phyloP scores from a whole-genome alignment of 2,113 vertebrate genomes.

The Athene noctua region DNA sequence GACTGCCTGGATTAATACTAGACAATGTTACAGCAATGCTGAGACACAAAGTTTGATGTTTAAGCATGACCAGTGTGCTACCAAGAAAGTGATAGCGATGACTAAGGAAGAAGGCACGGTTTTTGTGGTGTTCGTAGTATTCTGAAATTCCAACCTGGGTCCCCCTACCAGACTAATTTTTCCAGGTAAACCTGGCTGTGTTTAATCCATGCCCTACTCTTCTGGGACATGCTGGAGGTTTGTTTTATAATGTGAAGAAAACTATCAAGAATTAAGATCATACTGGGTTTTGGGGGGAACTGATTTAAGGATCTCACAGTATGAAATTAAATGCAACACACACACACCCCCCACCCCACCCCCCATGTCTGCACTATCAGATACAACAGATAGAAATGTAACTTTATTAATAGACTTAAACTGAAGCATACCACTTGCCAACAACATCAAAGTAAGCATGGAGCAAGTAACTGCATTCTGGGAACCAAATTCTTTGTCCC shows the following conservation, averaged over 20 bases:
- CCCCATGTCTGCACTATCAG: neutral
- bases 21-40: neutral
- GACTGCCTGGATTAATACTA: slow-evolving; percentile 16
- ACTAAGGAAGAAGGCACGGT: neutral
- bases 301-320: neutral
- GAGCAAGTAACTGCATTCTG: neutral
- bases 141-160: neutral
- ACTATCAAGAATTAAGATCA: neutral
- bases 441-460: neutral
- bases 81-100: neutral
- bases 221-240: neutral
- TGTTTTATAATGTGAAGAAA: neutral
- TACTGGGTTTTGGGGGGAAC: neutral
- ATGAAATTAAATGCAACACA: neutral
- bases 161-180: neutral
- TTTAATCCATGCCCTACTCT: neutral
- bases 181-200: neutral
- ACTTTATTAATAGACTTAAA: neutral
- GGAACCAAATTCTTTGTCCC: neutral
- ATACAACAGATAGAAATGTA: neutral
- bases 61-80: neutral
- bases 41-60: neutral
- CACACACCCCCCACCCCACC: too few species aligned
- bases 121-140: neutral
- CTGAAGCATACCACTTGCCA: neutral